Percentiles rank a stretch among this genome's conserved stretches.
These are phyloP conservation scores for Halictus quadricinctus DNA, from an alignment of 2,888 invertebrate species.

Conservation along the genomic window DNA sequence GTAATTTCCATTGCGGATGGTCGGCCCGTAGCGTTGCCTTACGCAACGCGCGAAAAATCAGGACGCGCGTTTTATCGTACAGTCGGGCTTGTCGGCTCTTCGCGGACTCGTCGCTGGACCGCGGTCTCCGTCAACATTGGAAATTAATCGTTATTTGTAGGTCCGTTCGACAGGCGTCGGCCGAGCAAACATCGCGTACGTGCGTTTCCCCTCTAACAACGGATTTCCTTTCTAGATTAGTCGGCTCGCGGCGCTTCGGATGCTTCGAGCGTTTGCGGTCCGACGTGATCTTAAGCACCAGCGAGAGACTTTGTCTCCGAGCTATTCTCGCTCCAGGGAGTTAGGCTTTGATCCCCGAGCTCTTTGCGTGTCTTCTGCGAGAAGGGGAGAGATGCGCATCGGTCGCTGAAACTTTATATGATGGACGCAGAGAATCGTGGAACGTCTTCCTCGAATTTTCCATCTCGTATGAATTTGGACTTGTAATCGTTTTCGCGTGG, in stretches of 20 bases:
- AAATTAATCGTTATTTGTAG: constrained; percentile 39
- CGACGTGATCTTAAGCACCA: constrained; percentile 3
- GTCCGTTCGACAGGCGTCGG: background rate
- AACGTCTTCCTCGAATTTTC: background rate
- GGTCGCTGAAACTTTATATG: background rate
- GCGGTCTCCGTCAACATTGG: constrained; percentile 39
- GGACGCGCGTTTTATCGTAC: constrained; percentile 26
- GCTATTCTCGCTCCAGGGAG: background rate
- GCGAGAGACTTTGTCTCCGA: background rate
- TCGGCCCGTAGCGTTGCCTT: constrained; percentile 4
- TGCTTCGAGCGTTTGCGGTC: background rate
- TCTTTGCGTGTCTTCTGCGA: background rate
- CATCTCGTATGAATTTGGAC: no score
- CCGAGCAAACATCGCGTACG: constrained; percentile 16
- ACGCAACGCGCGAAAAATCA: constrained; percentile 27
- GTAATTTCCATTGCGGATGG: constrained; percentile 19
- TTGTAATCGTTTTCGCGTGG: no score
- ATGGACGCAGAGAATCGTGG: background rate
- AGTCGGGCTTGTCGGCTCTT: background rate
- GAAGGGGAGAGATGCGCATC: background rate
- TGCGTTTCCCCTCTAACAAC: background rate
- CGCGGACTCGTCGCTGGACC: background rate
- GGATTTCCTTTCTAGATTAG: constrained; percentile 28
- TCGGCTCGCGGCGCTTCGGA: background rate
- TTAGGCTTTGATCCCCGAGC: background rate